Base-by-base conservation (phyloP, 1,140 invertebrate species). In the Cotesia chilonis region DNA sequence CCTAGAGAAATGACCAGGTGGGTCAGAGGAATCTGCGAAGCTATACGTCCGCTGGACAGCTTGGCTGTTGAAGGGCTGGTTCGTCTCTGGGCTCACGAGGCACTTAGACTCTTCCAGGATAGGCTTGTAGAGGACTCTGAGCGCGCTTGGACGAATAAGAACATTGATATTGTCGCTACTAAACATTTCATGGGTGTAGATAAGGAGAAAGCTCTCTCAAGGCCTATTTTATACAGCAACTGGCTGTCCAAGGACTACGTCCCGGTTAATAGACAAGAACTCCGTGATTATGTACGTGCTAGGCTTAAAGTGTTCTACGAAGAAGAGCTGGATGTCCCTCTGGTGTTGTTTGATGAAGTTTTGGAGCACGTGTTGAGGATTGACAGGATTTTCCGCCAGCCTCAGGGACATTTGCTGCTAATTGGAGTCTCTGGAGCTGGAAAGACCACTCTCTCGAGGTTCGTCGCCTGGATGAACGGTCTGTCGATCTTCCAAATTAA, bases 401-500 rank as follows among this genome's bases (percentile, higher is more conserved):
- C 98, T 9, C 98, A 99, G 84, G 97, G 97, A 66, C 98, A 99
- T 87, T 84, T 99, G 68, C 87, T 99, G 73, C 89, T 99, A 0
- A 99, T 99, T 82, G 97, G 97, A 78, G 96, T 98, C 1, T 97
- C 97, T 75, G 98, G 98, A 47, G 96, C 98, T 74, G 98, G 98
- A 69, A 99, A 99, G 88, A 99, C 98, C 1, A 99, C 98, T 10
- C 90, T 99, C 65, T 99, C 97, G 6, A 89, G 98, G 74, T 99
- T 99, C 87, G 98, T 99, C 36, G 98, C 98, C 61, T 99, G 98
- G 97, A 98, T 99, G 94, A 99, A 99, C 88, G 98, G 98, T 36
- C 89, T 99, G 3, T 96, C 94, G 72, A 97, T 99, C 12, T 99
- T 99, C 90, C 98, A 98, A 89, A 98, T 98, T 71, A 96, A 96